Evolutionary conservation across 2,888 invertebrate genomes (phyloP), one percentile per base, ranked within the genome.

Genomic region (Biston betularia): DNA sequence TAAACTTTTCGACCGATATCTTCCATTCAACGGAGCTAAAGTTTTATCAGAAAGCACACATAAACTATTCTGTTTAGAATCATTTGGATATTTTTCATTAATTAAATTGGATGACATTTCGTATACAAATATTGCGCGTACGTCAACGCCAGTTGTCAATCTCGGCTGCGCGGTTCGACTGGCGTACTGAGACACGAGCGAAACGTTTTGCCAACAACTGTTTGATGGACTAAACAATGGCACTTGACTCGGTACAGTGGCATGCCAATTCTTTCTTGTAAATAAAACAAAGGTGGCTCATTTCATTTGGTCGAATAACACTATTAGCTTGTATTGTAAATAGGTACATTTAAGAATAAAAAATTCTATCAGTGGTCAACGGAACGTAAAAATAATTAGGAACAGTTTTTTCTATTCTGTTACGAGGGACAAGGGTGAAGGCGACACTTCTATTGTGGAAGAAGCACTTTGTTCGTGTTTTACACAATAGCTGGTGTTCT

Each of bases 1-100:
- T 75, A 93, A 87, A 89, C 93, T 93, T 72, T 89, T 93, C 45
- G 93, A 92, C 65, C 91, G 85, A 75, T 90, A 92, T 77, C 91
- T 84, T 54, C 83, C 85, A 70, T 88, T 92, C 61, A 90, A 74
- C 53, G 90, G 89, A 68, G 87, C 83, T 64, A 90, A 82, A 78
- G 84, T 87, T 80, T 89, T 93, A 84, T 93, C 93, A 75, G 82
- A 75, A 73, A 89, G 85, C 59, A 86, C 86, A 89, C 90, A 89
- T 68, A 90, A 83, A 86, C 89, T 88, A 78, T 89, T 93, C 70
- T 89, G 72, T 82, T 90, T 93, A 35, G 83, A 81, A 82, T 90
- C 91, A 70, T 87, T 89, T 75, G 82, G 80, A 80, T 82, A 86
- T 85, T 89, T 90, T 77, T 90, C 90, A 84, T 74, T 89, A 80